Percentiles rank a stretch among this genome's conserved stretches.
phyloP scores from a whole-genome alignment of 2,888 invertebrate species.

The Epistrophella euchroma region DNA sequence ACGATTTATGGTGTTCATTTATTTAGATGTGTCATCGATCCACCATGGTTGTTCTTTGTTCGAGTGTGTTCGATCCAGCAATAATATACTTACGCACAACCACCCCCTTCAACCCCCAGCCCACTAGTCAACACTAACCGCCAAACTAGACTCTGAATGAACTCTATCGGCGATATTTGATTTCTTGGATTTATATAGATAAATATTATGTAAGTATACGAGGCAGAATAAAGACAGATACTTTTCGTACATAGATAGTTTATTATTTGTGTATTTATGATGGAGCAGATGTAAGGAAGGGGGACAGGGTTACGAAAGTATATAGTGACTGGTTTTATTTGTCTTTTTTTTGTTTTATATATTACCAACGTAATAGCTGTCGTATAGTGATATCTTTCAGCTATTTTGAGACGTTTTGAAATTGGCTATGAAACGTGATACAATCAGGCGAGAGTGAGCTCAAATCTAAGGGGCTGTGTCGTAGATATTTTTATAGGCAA shows the following conservation, averaged over 20 bases:
- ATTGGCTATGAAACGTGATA: constrained; percentile 72
- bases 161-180: constrained; percentile 70
- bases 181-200: constrained; percentile 51
- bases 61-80: constrained; percentile 29
- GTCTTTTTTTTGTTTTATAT: constrained; percentile 59
- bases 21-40: constrained; percentile 69
- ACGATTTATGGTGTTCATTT: constrained; percentile 74
- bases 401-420: constrained; percentile 64
- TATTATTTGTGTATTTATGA: constrained; percentile 39
- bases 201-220: background rate
- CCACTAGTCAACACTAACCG: constrained; percentile 2
- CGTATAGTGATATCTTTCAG: constrained; percentile 59
- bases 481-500: background rate
- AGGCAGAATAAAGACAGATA: constrained; percentile 29
- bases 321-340: constrained; percentile 25
- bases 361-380: constrained; percentile 61
- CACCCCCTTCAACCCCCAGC: background rate
- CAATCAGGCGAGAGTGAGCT: constrained; percentile 52
- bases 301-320: constrained; percentile 1
- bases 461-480: constrained; percentile 45
- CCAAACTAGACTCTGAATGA: constrained; percentile 1
- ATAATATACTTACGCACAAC: constrained; percentile 23
- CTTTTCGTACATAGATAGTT: constrained; percentile 4
- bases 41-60: constrained; percentile 34
- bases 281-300: background rate